Conservation (phyloP, 2,888 invertebrate species). For the Hirtodrosophila cameraria region DNA sequence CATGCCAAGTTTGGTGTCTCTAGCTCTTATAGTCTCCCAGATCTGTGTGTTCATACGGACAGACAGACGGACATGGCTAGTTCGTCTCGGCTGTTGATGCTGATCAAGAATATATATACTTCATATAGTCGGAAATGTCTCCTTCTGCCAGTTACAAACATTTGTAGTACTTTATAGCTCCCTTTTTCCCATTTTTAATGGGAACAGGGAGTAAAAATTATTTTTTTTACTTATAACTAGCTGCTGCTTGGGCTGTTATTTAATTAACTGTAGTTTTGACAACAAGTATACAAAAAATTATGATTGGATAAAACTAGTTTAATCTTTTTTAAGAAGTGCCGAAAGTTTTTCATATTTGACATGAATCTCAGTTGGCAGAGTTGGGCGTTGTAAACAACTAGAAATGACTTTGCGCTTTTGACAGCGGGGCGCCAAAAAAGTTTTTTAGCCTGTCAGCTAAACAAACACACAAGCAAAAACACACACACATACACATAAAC, state of each 20-base stretch:
- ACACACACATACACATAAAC: conserved; percentile 20
- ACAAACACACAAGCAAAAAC: conserved; percentile 29
- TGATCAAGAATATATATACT: no score
- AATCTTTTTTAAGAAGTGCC: conserved; percentile 14
- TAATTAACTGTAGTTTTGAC: conserved; percentile 13
- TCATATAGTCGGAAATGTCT: no score
- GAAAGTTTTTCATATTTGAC: conserved; percentile 27
- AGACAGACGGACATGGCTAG: no score
- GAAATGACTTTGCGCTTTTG: conserved; percentile 50
- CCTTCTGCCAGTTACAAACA: no score
- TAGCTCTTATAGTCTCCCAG: no score
- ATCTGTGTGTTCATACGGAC: no score
- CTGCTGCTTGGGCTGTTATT: conserved; percentile 4
- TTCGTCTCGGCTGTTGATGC: no score
- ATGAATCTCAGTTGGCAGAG: conserved; percentile 34
- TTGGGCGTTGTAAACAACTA: conserved; percentile 42
- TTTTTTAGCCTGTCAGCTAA: conserved; percentile 34
- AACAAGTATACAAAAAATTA: background rate
- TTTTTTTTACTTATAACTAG: no score
- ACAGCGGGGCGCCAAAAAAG: conserved; percentile 54
- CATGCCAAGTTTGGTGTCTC: no score
- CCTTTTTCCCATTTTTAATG: no score
- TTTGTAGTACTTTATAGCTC: no score
- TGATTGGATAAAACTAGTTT: conserved; percentile 18
- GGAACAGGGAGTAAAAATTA: no score